Percentiles rank a stretch among this genome's conserved stretches.
phyloP scores from a whole-genome alignment of 2,888 invertebrate genomes.

The Serrognathus titanus region DNA sequence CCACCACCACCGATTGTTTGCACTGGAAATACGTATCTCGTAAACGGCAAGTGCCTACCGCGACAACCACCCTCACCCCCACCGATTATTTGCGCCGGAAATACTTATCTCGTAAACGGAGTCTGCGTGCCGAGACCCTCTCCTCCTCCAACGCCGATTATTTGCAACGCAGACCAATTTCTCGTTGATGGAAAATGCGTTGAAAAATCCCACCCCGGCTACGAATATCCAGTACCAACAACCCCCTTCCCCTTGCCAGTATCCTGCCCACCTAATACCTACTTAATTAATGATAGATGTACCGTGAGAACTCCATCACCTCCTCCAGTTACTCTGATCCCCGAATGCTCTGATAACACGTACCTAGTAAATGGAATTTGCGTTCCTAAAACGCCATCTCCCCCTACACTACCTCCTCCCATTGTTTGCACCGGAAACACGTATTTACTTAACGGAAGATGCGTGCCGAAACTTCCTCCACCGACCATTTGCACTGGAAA shows the following conservation, averaged over 20 bases:
- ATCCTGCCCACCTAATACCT: slow-evolving; percentile 1
- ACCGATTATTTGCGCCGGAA: neutral
- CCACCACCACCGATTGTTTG: neutral
- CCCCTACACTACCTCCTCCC: neutral
- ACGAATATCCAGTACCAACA: slow-evolving; percentile 4
- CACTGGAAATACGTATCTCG: neutral
- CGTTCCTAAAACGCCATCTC: slow-evolving; percentile 3
- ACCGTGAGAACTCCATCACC: neutral
- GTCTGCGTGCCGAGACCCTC: neutral
- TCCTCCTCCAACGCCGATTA: neutral
- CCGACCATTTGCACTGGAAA: slow-evolving; percentile 5
- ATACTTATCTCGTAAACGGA: slow-evolving; percentile 2
- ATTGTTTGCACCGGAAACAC: slow-evolving; percentile 1
- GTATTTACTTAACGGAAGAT: slow-evolving; percentile 13
- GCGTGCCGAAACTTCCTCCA: slow-evolving; percentile 4
- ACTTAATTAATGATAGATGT: slow-evolving; percentile 6
- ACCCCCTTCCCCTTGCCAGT: slow-evolving; percentile 6
- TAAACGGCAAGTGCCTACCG: slow-evolving; percentile 1
- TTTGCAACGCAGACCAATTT: neutral
- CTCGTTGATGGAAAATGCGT: slow-evolving; percentile 3
- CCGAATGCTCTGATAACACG: neutral
- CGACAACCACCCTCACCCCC: too few relatives aligned
- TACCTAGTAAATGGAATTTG: slow-evolving; percentile 7
- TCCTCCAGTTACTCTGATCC: neutral
- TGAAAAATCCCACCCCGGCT: neutral